phyloP scores from a whole-genome alignment of 2,113 vertebrate genomes.

The Engystomops pustulosus region DNA sequence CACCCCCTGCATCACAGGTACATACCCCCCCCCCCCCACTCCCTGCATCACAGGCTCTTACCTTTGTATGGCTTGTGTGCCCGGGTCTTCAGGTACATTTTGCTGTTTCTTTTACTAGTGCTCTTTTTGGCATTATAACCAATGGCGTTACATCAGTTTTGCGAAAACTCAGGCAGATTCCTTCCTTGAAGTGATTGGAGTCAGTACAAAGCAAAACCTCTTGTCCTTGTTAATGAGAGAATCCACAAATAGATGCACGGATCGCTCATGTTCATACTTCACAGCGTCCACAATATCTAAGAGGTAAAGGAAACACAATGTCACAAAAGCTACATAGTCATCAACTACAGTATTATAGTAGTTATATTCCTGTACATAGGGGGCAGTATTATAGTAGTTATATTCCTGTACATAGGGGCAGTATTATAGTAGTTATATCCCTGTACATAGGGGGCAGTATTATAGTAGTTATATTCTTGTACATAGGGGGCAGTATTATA shows the following conservation, averaged over 20 bases:
- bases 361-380: too few relatives aligned
- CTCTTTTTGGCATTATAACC: constrained; percentile 89
- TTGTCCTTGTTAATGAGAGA: constrained; percentile 91
- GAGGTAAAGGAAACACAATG: not conserved
- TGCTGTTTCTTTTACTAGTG: constrained; percentile 84
- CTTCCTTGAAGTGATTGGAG: constrained; percentile 91
- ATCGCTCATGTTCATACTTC: constrained; percentile 91
- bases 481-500: too few relatives aligned
- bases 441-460: too few relatives aligned
- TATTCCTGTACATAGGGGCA: too few relatives aligned
- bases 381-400: too few relatives aligned
- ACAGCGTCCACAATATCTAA: constrained; percentile 86
- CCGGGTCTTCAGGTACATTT: constrained; percentile 96
- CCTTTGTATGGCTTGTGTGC: constrained; percentile 92
- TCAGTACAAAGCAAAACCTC: constrained; percentile 90
- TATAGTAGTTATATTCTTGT: too few relatives aligned
- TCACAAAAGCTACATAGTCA: not conserved
- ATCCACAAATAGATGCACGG: constrained; percentile 93
- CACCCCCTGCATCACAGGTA: too few relatives aligned
- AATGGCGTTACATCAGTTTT: constrained; percentile 94
- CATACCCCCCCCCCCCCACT: too few relatives aligned
- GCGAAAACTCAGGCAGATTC: constrained; percentile 95
- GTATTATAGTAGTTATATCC: too few relatives aligned
- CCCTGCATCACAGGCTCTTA: too few relatives aligned
- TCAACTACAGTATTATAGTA: not conserved